These are phyloP conservation scores for Rhagonycha fulva DNA, from an alignment of 2,888 invertebrate species.

Conservation along the genomic window DNA sequence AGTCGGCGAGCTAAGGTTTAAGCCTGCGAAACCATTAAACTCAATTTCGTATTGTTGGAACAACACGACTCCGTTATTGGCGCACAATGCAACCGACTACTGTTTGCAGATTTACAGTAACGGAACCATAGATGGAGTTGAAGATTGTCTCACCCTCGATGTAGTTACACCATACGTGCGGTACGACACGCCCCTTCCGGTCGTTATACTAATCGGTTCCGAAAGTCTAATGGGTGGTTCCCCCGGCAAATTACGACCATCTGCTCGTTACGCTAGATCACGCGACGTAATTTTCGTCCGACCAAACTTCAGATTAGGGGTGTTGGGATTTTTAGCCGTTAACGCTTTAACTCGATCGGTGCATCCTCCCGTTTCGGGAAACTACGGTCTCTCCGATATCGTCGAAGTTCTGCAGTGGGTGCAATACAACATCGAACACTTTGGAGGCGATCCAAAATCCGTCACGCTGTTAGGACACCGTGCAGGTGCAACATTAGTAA, in stretches of 20 bases:
- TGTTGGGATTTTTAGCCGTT: constrained; percentile 76
- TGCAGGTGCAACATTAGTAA: constrained; percentile 83
- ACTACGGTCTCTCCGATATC: constrained; percentile 84
- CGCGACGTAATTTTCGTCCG: constrained; percentile 84
- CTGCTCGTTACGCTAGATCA: constrained; percentile 74
- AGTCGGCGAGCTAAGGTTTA: constrained; percentile 69
- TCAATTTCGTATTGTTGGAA: constrained; percentile 79
- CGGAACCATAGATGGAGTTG: constrained; percentile 69
- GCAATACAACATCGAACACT: constrained; percentile 78
- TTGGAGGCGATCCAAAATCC: constrained; percentile 78
- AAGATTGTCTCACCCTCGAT: constrained; percentile 84
- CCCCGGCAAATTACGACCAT: constrained; percentile 73
- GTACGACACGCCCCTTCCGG: constrained; percentile 78
- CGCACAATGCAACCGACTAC: constrained; percentile 67
- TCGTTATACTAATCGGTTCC: constrained; percentile 81
- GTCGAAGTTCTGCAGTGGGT: constrained; percentile 80
- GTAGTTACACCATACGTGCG: constrained; percentile 81
- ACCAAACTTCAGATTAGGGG: constrained; percentile 75
- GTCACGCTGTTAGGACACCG: constrained; percentile 85
- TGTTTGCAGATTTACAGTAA: constrained; percentile 75
- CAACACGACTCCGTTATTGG: constrained; percentile 62
- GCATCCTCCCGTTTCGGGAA: constrained; percentile 79
- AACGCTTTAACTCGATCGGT: constrained; percentile 70
- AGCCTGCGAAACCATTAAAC: constrained; percentile 68
- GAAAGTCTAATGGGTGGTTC: constrained; percentile 79